Evolutionary conservation across 2,113 vertebrate species (phyloP).

Genomic region (Ceuthmochares aereus): DNA sequence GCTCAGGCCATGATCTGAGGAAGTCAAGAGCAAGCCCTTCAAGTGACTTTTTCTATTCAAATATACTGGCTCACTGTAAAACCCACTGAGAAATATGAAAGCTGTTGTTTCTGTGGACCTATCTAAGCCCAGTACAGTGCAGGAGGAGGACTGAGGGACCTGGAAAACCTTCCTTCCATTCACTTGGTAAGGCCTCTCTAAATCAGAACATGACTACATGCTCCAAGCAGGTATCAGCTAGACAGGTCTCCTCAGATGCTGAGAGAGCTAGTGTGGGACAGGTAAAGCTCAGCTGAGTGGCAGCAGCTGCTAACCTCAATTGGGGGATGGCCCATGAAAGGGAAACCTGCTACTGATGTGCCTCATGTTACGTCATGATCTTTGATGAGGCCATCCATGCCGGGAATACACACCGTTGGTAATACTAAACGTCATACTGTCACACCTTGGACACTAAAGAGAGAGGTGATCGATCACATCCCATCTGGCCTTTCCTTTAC

Average conservation of each 20-base stretch:
- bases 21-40: not conserved
- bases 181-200: not conserved
- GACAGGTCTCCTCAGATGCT: not conserved
- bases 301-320: not conserved
- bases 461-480: not conserved
- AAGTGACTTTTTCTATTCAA: not conserved
- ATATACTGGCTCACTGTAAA: not conserved
- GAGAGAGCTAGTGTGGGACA: not conserved
- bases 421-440: not conserved
- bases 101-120: not conserved
- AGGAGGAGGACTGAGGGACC: not conserved
- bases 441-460: not conserved
- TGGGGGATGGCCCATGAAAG: not conserved
- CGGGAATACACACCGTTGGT: not conserved
- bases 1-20: not conserved
- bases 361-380: fast-evolving
- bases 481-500: not conserved
- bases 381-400: not conserved
- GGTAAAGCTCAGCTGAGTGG: not conserved
- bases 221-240: not conserved
- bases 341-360: fast-evolving
- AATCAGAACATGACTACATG: not conserved
- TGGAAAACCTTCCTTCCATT: not conserved
- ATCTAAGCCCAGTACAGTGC: not conserved
- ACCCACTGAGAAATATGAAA: not conserved